A percentile compares a stretch with the other conserved stretches of the same genome.
Evolutionary conservation across 2,888 invertebrate genomes (phyloP).

Genomic region (Maniola hyperantus): DNA sequence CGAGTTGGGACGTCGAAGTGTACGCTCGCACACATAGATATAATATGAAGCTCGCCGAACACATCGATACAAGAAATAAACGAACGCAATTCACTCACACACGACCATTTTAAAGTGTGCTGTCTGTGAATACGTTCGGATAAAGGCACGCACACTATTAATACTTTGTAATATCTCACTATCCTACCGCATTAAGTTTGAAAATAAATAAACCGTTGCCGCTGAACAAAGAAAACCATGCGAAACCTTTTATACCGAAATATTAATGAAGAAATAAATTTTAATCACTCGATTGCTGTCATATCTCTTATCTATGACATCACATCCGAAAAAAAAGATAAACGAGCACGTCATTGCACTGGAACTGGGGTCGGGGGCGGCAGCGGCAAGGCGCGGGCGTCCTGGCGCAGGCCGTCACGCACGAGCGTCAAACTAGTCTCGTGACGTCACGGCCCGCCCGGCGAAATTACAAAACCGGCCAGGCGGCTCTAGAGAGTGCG

Average conservation of each 20-base stretch:
- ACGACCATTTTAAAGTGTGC: slow-evolving; percentile 41
- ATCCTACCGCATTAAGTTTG: slow-evolving; percentile 26
- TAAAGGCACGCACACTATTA: slow-evolving; percentile 29
- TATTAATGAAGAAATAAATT: slow-evolving; percentile 21
- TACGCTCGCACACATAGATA: slow-evolving; percentile 60
- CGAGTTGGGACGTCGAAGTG: slow-evolving; percentile 61
- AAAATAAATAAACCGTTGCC: slow-evolving; percentile 25
- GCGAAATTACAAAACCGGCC: slow-evolving; percentile 81
- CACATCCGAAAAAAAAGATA: slow-evolving; percentile 48
- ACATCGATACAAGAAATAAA: slow-evolving; percentile 61
- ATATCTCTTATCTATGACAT: slow-evolving; percentile 40
- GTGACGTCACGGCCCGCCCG: slow-evolving; percentile 79
- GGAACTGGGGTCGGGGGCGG: slow-evolving; percentile 75
- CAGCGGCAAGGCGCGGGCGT: slow-evolving; percentile 64
- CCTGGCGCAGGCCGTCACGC: slow-evolving; percentile 77
- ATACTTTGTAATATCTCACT: slow-evolving; percentile 32
- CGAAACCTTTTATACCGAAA: slow-evolving; percentile 4
- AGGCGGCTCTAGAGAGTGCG: slow-evolving; percentile 64
- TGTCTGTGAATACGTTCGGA: slow-evolving; percentile 36
- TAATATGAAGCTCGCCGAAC: slow-evolving; percentile 58
- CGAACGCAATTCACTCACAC: slow-evolving; percentile 65
- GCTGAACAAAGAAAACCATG: slow-evolving; percentile 33
- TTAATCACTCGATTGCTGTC: slow-evolving; percentile 23
- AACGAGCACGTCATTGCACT: slow-evolving; percentile 77
- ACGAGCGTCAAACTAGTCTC: slow-evolving; percentile 79